phyloP scores from a whole-genome alignment of 2,888 invertebrate genomes.

The Sphaerophoria rueppellii region DNA sequence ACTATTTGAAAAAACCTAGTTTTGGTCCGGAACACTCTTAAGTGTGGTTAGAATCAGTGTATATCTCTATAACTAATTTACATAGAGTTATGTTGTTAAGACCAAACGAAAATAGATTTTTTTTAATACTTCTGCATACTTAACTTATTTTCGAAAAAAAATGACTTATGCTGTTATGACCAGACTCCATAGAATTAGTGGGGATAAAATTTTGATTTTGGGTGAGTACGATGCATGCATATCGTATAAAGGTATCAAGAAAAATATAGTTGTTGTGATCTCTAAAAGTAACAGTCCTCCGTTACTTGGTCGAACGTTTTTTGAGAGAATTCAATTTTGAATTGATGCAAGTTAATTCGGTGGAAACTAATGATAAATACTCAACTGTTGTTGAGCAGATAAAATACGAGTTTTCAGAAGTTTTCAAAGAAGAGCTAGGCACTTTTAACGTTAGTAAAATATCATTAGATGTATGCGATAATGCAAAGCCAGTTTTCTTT shows the following conservation, averaged over 20 bases:
- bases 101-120: too few relatives aligned
- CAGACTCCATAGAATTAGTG: too few relatives aligned
- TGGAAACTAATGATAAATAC: constrained; percentile 34
- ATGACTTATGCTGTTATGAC: too few relatives aligned
- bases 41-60: too few relatives aligned
- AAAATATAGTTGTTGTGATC: constrained; percentile 32
- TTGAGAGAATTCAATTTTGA: constrained; percentile 50
- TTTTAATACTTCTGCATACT: too few relatives aligned
- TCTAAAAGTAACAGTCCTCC: constrained; percentile 27
- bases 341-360: too few relatives aligned
- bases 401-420: constrained; percentile 43
- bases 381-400: constrained; percentile 23
- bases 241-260: constrained; percentile 23
- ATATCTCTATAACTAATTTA: too few relatives aligned
- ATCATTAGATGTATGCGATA: constrained; percentile 1
- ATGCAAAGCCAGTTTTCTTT: constrained; percentile 39
- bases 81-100: too few relatives aligned
- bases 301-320: constrained; percentile 20
- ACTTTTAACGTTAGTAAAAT: constrained; percentile 23
- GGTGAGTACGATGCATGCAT: constrained; percentile 42
- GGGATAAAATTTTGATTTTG: constrained; percentile 13
- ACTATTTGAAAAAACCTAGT: too few relatives aligned
- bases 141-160: too few relatives aligned
- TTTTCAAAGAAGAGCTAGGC: constrained; percentile 29
- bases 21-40: too few relatives aligned